These are phyloP conservation scores for Marmota flaviventris DNA, from an alignment of 2,113 vertebrate species.

Conservation along the genomic window DNA sequence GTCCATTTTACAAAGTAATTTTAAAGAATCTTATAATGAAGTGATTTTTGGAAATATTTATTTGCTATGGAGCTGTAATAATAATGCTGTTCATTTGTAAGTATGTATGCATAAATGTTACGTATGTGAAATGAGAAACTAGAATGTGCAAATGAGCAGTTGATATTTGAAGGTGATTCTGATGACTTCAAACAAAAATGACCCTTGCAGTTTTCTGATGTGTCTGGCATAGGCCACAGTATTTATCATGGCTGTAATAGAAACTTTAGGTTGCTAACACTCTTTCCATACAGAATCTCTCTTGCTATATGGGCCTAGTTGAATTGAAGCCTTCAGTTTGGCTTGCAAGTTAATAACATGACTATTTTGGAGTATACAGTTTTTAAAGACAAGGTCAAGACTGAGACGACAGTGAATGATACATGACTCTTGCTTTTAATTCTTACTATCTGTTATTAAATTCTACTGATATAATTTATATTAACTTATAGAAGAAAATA, in stretches of 20 bases:
- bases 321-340: conserved; percentile 8
- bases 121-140: background rate
- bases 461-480: background rate
- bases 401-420: background rate
- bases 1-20: background rate
- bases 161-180: conserved; percentile 9
- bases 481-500: background rate
- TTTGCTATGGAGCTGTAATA: background rate
- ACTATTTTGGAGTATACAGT: background rate
- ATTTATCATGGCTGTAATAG: background rate
- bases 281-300: background rate
- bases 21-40: background rate
- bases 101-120: background rate
- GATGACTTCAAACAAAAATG: background rate
- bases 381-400: conserved; percentile 1
- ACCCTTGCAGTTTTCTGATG: conserved; percentile 21
- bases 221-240: background rate
- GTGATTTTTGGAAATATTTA: background rate
- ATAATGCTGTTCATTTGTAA: background rate
- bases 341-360: background rate
- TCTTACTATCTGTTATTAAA: conserved; percentile 22
- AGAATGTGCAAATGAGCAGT: background rate
- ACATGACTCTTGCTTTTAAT: background rate
- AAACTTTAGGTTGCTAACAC: background rate
- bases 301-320: background rate